These are phyloP conservation scores for Acronicta aceris DNA, from an alignment of 2,888 invertebrate genomes.

Conservation along the genomic window DNA sequence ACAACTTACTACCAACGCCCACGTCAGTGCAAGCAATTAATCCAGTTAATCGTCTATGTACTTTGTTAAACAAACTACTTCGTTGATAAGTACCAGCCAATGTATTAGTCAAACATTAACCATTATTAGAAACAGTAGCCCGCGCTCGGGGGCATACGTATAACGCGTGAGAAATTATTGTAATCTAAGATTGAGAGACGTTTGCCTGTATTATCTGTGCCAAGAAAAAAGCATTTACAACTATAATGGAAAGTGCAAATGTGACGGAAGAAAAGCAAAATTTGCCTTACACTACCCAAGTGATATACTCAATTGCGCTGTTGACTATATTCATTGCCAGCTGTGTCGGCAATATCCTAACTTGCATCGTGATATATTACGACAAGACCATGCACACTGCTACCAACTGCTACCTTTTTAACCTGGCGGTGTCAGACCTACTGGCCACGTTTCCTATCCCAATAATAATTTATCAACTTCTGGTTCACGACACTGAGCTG, in stretches of 20 bases:
- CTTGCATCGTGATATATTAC: conserved; percentile 78
- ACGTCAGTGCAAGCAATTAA: conserved; percentile 39
- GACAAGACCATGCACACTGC: conserved; percentile 80
- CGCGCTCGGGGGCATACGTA: conserved; percentile 30
- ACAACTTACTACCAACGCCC: conserved; percentile 19
- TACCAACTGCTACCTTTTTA: conserved; percentile 80
- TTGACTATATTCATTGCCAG: conserved; percentile 45
- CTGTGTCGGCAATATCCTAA: conserved; percentile 76
- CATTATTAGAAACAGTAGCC: conserved; percentile 29
- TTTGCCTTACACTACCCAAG: conserved; percentile 32
- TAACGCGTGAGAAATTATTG: conserved; percentile 27
- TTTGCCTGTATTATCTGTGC: neutral
- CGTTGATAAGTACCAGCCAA: conserved; percentile 51
- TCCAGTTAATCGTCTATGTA: conserved; percentile 53
- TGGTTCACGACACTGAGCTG: conserved; percentile 30
- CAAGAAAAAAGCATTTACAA: neutral
- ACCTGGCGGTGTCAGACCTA: conserved; percentile 79
- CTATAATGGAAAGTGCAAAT: conserved; percentile 29
- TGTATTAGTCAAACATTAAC: conserved; percentile 55
- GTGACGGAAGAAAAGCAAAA: conserved; percentile 42
- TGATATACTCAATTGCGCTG: conserved; percentile 46
- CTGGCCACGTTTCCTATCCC: conserved; percentile 73
- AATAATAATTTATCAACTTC: conserved; percentile 58
- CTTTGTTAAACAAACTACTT: conserved; percentile 59
- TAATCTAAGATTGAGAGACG: conserved; percentile 3